Conservation (phyloP, 2,797 vertebrate genomes). For the Rhinogobio ventralis region DNA sequence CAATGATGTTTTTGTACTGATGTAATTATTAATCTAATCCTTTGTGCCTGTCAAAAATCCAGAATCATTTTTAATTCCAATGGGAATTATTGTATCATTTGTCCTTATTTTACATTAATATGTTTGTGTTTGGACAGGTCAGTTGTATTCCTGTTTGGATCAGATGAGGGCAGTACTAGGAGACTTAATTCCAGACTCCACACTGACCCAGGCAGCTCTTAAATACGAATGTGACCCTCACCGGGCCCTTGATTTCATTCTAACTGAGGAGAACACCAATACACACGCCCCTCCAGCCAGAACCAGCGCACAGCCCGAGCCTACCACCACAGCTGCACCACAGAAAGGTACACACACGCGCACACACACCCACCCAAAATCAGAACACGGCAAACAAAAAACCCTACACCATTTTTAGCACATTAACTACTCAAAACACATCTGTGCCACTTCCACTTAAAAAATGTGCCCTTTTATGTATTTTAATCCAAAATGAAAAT, state of each 20-base stretch:
- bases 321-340: slow-evolving; percentile 65
- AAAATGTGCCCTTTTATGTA: not conserved
- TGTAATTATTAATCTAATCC: not conserved
- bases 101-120: slow-evolving; percentile 1
- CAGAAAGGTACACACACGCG: slow-evolving; percentile 80
- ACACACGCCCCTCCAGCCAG: slow-evolving; percentile 46
- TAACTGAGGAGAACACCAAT: slow-evolving; percentile 81
- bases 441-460: not conserved
- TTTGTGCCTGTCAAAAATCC: not conserved
- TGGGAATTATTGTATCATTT: not conserved
- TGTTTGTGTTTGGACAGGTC: slow-evolving; percentile 78
- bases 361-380: not conserved
- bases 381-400: not conserved
- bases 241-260: slow-evolving; percentile 87
- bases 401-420: not conserved
- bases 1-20: not conserved
- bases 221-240: slow-evolving; percentile 88
- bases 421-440: not conserved
- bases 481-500: slow-evolving; percentile 30
- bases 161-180: slow-evolving; percentile 93
- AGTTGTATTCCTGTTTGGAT: slow-evolving; percentile 93
- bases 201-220: slow-evolving; percentile 86
- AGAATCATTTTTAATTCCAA: not conserved
- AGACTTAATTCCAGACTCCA: slow-evolving; percentile 86
- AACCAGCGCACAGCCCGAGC: slow-evolving; percentile 45